These are phyloP conservation scores for Acleris literana DNA, from an alignment of 2,888 invertebrate species.

Conservation along the genomic window DNA sequence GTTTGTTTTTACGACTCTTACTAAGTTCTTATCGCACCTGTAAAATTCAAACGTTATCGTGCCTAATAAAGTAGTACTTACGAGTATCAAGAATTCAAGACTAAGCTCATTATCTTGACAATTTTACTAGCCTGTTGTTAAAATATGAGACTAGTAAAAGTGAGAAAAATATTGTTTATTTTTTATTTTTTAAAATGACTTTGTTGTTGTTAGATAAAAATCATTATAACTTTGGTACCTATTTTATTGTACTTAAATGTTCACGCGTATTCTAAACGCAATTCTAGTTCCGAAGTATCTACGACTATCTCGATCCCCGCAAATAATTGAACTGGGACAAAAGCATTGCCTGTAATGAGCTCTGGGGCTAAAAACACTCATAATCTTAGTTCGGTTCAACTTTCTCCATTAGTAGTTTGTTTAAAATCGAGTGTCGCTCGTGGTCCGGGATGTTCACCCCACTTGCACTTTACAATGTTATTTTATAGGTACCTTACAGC, in stretches of 20 bases:
- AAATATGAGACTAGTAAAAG: no score
- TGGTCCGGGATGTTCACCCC: slow-evolving; percentile 59
- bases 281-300: neutral
- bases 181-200: no score
- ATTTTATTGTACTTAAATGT: neutral
- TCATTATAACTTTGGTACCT: neutral
- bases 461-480: slow-evolving; percentile 50
- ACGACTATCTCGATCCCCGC: neutral
- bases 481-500: slow-evolving; percentile 49
- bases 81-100: slow-evolving; percentile 5
- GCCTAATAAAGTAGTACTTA: slow-evolving; percentile 7
- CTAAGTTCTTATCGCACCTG: slow-evolving; percentile 14
- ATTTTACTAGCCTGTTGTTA: no score
- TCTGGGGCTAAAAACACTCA: slow-evolving; percentile 50
- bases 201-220: no score
- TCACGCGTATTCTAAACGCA: neutral
- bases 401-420: slow-evolving; percentile 78
- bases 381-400: slow-evolving; percentile 60
- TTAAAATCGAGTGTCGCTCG: slow-evolving; percentile 54
- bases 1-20: slow-evolving; percentile 2
- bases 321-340: slow-evolving; percentile 12
- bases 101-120: neutral
- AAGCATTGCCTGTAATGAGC: slow-evolving; percentile 13
- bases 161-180: no score
- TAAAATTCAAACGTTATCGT: slow-evolving; percentile 6